Conservation (phyloP, 2,797 vertebrate species). For the Sebastes matsubarae region DNA sequence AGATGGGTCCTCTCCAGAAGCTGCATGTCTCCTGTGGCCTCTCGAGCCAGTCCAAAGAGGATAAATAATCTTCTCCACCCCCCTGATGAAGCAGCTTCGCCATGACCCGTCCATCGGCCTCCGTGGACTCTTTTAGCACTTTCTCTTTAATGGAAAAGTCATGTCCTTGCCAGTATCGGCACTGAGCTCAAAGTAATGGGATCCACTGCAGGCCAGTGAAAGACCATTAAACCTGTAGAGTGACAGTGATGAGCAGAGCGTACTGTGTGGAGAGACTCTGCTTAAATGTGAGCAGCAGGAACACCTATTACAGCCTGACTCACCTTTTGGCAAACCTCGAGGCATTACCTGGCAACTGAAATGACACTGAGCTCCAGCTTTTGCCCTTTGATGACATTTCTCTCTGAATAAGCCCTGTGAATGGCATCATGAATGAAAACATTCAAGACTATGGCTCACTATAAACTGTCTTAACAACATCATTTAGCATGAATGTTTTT, state of each 20-base stretch:
- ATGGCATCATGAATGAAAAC: slow-evolving; percentile 52
- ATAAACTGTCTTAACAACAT: slow-evolving; percentile 23
- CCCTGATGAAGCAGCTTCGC: slow-evolving; percentile 45
- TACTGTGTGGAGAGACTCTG: slow-evolving; percentile 29
- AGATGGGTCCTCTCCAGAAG: slow-evolving; percentile 41
- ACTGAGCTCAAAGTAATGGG: slow-evolving; percentile 47
- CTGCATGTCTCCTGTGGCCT: slow-evolving; percentile 36
- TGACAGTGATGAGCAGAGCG: slow-evolving; percentile 68
- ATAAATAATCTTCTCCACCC: slow-evolving; percentile 59
- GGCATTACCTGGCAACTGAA: slow-evolving; percentile 38
- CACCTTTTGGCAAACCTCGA: slow-evolving; percentile 42
- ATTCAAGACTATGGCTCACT: slow-evolving; percentile 16
- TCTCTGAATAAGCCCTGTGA: background rate
- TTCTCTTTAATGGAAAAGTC: slow-evolving; percentile 66
- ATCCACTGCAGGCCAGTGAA: slow-evolving; percentile 52
- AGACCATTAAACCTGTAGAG: slow-evolving; percentile 55
- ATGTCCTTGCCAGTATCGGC: slow-evolving; percentile 50
- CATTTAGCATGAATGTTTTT: slow-evolving; percentile 56
- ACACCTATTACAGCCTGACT: slow-evolving; percentile 42
- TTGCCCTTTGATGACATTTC: slow-evolving; percentile 42
- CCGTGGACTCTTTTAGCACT: slow-evolving; percentile 46
- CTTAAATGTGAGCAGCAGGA: slow-evolving; percentile 60
- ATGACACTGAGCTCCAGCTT: slow-evolving; percentile 41
- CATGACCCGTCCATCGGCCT: slow-evolving; percentile 51
- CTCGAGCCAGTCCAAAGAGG: slow-evolving; percentile 42